These are phyloP conservation scores for Diarsia dahlii DNA, from an alignment of 2,888 invertebrate species.

Conservation along the genomic window DNA sequence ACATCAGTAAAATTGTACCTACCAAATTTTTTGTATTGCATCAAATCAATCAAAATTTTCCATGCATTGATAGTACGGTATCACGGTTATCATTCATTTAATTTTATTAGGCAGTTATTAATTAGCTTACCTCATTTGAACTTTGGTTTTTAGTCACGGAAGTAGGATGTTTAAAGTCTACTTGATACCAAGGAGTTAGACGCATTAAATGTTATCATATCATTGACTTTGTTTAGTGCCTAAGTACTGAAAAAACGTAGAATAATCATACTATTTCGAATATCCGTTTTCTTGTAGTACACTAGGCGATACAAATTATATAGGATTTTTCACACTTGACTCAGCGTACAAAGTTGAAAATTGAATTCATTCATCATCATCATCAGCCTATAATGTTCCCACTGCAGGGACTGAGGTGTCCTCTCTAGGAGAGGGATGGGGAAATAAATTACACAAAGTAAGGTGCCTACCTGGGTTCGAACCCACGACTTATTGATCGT, in stretches of 20 bases:
- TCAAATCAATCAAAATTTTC: neutral
- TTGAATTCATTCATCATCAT: too few relatives aligned
- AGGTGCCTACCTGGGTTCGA: too few relatives aligned
- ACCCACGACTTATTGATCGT: too few relatives aligned
- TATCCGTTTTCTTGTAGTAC: neutral
- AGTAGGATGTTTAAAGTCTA: slow-evolving; percentile 12
- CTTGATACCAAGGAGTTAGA: neutral
- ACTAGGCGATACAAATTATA: neutral
- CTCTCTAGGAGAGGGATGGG: too few relatives aligned
- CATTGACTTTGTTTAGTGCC: neutral
- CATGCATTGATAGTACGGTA: neutral
- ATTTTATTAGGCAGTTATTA: neutral
- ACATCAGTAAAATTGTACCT: neutral
- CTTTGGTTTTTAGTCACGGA: slow-evolving; percentile 9
- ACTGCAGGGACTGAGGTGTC: too few relatives aligned
- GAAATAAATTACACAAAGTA: too few relatives aligned
- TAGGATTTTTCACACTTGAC: too few relatives aligned
- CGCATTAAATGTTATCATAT: neutral
- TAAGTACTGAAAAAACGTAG: neutral
- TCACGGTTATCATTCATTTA: slow-evolving; percentile 4
- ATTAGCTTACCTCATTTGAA: slow-evolving; percentile 5
- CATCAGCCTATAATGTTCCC: too few relatives aligned
- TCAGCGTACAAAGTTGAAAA: too few relatives aligned
- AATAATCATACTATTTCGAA: neutral
- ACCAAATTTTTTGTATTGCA: neutral